Evolutionary conservation across 2,888 invertebrate genomes (phyloP).

Genomic region (Mesorhabditis spiculigera): DNA sequence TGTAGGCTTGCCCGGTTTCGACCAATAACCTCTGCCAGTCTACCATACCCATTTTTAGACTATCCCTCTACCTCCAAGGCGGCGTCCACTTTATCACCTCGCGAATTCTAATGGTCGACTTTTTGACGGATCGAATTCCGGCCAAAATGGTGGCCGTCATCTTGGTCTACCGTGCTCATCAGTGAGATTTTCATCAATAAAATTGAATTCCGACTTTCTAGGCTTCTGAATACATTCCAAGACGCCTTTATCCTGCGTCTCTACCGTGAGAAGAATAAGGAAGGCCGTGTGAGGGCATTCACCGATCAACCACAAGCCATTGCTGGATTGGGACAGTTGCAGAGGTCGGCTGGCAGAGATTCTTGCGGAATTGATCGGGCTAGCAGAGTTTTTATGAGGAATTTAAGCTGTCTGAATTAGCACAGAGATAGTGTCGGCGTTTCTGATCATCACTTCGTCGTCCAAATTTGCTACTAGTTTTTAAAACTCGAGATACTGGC

Average conservation of each 20-base stretch:
- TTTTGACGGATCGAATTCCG: conserved; percentile 85
- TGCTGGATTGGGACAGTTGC: too few species aligned
- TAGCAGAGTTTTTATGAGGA: too few species aligned
- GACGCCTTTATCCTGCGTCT: conserved; percentile 66
- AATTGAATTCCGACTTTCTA: conserved; percentile 23
- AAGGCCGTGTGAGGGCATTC: conserved; percentile 72
- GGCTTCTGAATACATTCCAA: conserved; percentile 48
- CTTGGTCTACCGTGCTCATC: conserved; percentile 82
- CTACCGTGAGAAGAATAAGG: conserved; percentile 77
- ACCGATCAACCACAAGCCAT: too few species aligned
- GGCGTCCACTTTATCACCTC: conserved; percentile 91
- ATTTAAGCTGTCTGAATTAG: too few species aligned
- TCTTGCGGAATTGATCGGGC: too few species aligned
- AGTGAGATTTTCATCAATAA: conserved; percentile 26
- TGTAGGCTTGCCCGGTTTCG: too few species aligned
- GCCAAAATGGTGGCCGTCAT: conserved; percentile 83
- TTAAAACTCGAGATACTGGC: too few species aligned
- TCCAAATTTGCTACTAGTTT: too few species aligned
- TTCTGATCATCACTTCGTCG: too few species aligned
- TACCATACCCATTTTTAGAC: conserved; percentile 36
- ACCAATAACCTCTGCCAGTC: too few species aligned
- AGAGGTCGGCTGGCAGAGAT: too few species aligned
- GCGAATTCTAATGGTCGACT: conserved; percentile 88
- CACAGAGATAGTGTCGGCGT: too few species aligned
- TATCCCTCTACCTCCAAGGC: conserved; percentile 77